These are phyloP conservation scores for Tragulus kanchil DNA, from an alignment of 2,113 vertebrate species.

Conservation along the genomic window DNA sequence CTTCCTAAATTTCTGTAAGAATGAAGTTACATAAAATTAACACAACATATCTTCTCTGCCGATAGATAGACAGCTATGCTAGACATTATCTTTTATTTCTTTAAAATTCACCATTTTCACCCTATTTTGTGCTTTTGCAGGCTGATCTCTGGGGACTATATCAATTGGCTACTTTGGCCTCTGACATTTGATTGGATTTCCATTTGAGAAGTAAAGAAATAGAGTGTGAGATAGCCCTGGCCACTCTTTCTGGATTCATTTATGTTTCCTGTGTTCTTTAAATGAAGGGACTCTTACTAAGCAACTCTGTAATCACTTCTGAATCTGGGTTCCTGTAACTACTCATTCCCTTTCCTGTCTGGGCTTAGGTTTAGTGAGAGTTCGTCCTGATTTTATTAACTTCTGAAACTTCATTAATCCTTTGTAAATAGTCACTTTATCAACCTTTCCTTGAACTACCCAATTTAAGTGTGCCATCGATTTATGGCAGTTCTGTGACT, in stretches of 20 bases:
- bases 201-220: neutral
- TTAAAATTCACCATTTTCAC: neutral
- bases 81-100: neutral
- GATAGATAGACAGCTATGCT: neutral
- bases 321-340: neutral
- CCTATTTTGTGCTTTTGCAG: neutral
- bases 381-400: neutral
- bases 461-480: neutral
- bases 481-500: neutral
- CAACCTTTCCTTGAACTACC: slow-evolving; percentile 10
- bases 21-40: neutral
- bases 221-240: too few relatives aligned
- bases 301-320: neutral
- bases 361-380: neutral
- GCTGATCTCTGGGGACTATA: neutral
- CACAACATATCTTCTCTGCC: neutral
- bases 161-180: neutral
- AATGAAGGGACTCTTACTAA: neutral
- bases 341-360: neutral
- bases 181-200: neutral
- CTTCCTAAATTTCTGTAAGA: slow-evolving; percentile 10
- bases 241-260: neutral
- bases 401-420: slow-evolving; percentile 33
- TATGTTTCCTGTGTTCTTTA: neutral
- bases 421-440: slow-evolving; percentile 45